These are phyloP conservation scores for Ceratosolen solmsi DNA, from an alignment of 1,140 invertebrate species.

Conservation along the genomic window DNA sequence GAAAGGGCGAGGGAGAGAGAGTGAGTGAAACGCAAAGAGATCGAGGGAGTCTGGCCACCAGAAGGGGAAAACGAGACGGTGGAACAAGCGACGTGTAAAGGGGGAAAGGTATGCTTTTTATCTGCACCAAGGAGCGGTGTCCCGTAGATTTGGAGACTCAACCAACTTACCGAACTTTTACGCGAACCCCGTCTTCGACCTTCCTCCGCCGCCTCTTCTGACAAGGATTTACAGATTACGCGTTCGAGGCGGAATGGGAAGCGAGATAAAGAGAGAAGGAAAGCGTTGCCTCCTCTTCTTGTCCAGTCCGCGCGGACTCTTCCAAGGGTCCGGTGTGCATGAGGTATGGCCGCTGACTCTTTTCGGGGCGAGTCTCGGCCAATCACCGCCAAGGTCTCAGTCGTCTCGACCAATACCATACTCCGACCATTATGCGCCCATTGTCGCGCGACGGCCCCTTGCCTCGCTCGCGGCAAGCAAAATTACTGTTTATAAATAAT, in stretches of 20 bases:
- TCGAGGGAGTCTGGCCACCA: not conserved
- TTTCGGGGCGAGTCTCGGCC: constrained; percentile 42
- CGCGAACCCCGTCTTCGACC: constrained; percentile 45
- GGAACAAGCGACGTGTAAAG: not conserved
- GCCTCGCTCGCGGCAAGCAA: constrained; percentile 59
- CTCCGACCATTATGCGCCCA: constrained; percentile 62
- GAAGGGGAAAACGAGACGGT: constrained; percentile 3
- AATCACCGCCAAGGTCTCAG: constrained; percentile 46
- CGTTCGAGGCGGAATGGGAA: constrained; percentile 47
- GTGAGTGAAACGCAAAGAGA: too few species aligned
- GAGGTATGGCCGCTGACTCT: not conserved
- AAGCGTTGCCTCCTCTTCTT: not conserved
- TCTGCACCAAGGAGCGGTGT: constrained; percentile 45
- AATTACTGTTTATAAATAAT: constrained; percentile 75
- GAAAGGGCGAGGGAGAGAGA: not conserved
- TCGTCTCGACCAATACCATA: constrained; percentile 53
- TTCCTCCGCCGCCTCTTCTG: constrained; percentile 7
- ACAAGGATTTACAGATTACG: constrained; percentile 71
- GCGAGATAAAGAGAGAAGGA: not conserved
- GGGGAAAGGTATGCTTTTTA: constrained; percentile 34
- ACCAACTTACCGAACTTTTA: constrained; percentile 69
- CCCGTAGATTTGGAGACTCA: constrained; percentile 49
- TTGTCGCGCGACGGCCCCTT: constrained; percentile 54
- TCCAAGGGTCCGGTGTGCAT: not conserved
- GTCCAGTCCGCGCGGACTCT: constrained; percentile 68